phyloP scores from a whole-genome alignment of 2,113 vertebrate genomes.

The Parotia lawesii region DNA sequence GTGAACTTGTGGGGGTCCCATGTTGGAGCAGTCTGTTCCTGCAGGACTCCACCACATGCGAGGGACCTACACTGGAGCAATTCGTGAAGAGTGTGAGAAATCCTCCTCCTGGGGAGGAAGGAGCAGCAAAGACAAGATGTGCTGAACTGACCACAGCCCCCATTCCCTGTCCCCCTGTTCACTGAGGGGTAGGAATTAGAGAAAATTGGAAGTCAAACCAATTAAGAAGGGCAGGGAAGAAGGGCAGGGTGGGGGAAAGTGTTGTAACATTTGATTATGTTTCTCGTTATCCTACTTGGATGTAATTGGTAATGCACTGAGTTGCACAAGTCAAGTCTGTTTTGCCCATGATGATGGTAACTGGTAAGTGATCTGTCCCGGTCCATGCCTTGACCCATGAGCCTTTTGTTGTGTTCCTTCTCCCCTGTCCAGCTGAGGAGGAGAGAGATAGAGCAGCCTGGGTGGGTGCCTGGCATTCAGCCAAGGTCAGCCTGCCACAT shows the following conservation, averaged over 20 bases:
- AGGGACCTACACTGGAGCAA: not conserved
- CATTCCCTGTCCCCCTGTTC: fast-evolving
- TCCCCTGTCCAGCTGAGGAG: not conserved
- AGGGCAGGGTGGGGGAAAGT: fast-evolving
- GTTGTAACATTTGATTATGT: not conserved
- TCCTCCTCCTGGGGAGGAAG: fast-evolving
- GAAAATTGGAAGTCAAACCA: not conserved
- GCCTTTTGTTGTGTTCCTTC: not conserved
- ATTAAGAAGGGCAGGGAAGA: not conserved
- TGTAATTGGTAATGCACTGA: not conserved
- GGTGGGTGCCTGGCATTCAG: not conserved
- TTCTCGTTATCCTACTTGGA: not conserved
- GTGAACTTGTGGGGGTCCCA: fast-evolving
- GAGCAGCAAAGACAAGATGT: not conserved
- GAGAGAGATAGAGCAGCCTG: not conserved
- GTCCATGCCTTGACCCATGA: not conserved
- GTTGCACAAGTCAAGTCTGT: not conserved
- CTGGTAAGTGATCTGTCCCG: not conserved
- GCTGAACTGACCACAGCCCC: not conserved
- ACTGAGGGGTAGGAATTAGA: not conserved
- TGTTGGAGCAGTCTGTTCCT: not conserved
- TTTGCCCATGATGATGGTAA: fast-evolving
- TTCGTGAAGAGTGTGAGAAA: not conserved
- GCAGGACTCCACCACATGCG: fast-evolving
- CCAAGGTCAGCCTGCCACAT: fast-evolving